Percentiles rank a stretch among this genome's conserved stretches.
These are phyloP conservation scores for Bovichtus variegatus DNA, from an alignment of 2,797 vertebrate genomes.

Conservation along the genomic window DNA sequence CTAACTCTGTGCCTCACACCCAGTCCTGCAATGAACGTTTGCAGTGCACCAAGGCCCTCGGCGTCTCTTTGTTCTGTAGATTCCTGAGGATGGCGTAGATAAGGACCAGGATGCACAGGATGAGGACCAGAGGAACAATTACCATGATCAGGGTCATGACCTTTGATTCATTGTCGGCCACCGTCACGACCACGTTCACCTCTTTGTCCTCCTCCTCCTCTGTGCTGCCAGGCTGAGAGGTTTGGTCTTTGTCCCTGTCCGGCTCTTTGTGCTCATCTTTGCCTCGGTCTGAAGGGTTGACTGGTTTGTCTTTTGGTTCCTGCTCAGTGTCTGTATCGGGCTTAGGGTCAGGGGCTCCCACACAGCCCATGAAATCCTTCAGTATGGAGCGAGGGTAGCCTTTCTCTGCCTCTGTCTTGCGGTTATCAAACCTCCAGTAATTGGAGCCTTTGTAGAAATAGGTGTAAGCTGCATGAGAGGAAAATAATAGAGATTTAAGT, in stretches of 20 bases:
- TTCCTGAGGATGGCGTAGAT: constrained; percentile 92
- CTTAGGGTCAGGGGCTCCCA: constrained; percentile 77
- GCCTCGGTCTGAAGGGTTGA: constrained; percentile 68
- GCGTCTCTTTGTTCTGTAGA: constrained; percentile 94
- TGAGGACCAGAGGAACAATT: constrained; percentile 90
- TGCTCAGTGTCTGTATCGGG: constrained; percentile 79
- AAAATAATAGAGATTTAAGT: constrained; percentile 18
- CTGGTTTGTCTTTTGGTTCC: constrained; percentile 42
- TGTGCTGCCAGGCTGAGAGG: constrained; percentile 11
- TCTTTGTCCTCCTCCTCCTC: constrained; percentile 77
- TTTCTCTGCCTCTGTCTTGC: constrained; percentile 87
- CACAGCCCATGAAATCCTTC: constrained; percentile 96
- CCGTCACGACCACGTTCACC: constrained; percentile 90
- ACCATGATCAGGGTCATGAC: constrained; percentile 93
- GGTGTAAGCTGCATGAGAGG: constrained; percentile 87
- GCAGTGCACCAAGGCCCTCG: constrained; percentile 93
- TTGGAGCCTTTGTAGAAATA: constrained; percentile 95
- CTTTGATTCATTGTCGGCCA: constrained; percentile 88
- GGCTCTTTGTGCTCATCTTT: constrained; percentile 56
- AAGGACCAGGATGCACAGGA: constrained; percentile 91
- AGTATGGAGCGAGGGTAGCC: constrained; percentile 96
- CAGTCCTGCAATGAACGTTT: constrained; percentile 98
- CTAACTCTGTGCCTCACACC: constrained; percentile 86
- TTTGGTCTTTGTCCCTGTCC: constrained; percentile 27
- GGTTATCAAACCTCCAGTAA: constrained; percentile 98